These are phyloP conservation scores for Lycodopsis pacificus DNA, from an alignment of 2,797 vertebrate genomes.

Conservation along the genomic window DNA sequence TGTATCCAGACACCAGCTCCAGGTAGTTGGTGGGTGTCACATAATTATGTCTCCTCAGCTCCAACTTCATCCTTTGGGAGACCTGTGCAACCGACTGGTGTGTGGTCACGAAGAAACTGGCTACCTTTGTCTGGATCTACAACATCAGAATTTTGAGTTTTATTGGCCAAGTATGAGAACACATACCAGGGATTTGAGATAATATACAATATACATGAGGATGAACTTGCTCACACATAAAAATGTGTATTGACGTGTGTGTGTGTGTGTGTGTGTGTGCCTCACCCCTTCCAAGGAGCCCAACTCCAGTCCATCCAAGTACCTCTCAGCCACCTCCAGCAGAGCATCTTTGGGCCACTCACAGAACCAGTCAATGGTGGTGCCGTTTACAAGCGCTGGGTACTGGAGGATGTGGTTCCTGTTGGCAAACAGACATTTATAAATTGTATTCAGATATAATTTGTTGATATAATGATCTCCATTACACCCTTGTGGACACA, in stretches of 20 bases:
- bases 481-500: neutral
- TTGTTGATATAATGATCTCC: neutral
- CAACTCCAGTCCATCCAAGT: slow-evolving; percentile 84
- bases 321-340: slow-evolving; percentile 91
- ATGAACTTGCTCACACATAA: neutral
- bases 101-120: too few species aligned
- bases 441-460: neutral
- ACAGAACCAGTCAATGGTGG: slow-evolving; percentile 93
- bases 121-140: too few species aligned
- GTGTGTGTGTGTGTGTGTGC: neutral
- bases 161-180: too few species aligned
- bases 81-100: too few species aligned
- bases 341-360: slow-evolving; percentile 92
- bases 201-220: too few species aligned
- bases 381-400: slow-evolving; percentile 92
- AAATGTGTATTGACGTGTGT: neutral
- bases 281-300: slow-evolving; percentile 86
- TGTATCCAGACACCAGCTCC: too few species aligned
- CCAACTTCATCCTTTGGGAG: too few species aligned
- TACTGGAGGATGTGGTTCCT: slow-evolving; percentile 91
- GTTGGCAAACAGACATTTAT: slow-evolving; percentile 4
- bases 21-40: too few species aligned
- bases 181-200: too few species aligned
- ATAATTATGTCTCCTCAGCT: too few species aligned
- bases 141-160: too few species aligned